A percentile compares a stretch with the other conserved stretches of the same genome.
Conservation (phyloP, 1,140 invertebrate genomes). For the Temnothorax longispinosus region DNA sequence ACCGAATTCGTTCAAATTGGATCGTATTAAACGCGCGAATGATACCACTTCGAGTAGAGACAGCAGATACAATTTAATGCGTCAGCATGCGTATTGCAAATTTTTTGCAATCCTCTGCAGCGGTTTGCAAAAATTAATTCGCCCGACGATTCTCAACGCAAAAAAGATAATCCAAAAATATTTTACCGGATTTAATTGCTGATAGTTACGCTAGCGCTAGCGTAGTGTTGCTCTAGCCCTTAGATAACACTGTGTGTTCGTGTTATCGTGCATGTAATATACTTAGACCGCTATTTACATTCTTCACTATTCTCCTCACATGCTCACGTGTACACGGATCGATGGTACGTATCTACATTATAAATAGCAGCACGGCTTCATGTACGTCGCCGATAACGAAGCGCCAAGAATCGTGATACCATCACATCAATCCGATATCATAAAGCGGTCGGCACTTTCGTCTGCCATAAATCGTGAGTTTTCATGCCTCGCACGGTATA, state of each 20-base stretch:
- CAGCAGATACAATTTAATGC: background rate
- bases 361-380: conserved; percentile 13
- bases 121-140: background rate
- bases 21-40: background rate
- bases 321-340: conserved; percentile 53
- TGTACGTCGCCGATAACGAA: conserved; percentile 24
- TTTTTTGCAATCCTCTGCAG: background rate
- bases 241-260: conserved; percentile 36
- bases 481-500: background rate
- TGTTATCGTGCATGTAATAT: conserved; percentile 44
- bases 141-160: background rate
- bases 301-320: conserved; percentile 39
- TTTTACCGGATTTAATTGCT: background rate
- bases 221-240: background rate
- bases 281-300: conserved; percentile 20
- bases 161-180: background rate
- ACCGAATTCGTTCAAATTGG: background rate
- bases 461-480: background rate
- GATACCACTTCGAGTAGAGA: background rate
- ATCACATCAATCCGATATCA: conserved; percentile 20
- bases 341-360: conserved; percentile 65
- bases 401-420: conserved; percentile 8
- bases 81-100: background rate
- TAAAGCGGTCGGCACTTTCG: conserved; percentile 1
- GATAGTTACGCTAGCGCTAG: background rate